Percentiles rank a stretch among this genome's conserved stretches.
These are phyloP conservation scores for Oreochromis niloticus DNA, from an alignment of 2,113 vertebrate genomes.

Conservation along the genomic window DNA sequence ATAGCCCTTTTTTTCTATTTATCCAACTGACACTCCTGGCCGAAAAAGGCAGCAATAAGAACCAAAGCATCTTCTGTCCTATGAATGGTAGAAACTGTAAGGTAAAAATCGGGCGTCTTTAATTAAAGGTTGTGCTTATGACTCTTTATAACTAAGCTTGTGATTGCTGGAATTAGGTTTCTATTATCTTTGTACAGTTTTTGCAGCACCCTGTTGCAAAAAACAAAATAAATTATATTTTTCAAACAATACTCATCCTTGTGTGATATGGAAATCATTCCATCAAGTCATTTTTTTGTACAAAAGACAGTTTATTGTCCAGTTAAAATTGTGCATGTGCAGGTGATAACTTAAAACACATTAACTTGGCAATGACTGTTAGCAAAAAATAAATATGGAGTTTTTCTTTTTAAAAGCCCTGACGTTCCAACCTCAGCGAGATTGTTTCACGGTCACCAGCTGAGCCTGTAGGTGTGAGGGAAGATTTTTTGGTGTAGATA, in stretches of 20 bases:
- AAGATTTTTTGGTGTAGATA: slow-evolving; percentile 90
- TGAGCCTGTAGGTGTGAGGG: slow-evolving; percentile 67
- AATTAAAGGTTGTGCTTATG: background rate
- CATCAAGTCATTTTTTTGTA: background rate
- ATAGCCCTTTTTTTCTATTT: slow-evolving; percentile 46
- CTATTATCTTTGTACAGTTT: slow-evolving; percentile 63
- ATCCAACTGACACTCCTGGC: slow-evolving; percentile 48
- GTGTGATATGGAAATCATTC: slow-evolving; percentile 19
- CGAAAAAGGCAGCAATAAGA: background rate
- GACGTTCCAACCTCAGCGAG: background rate
- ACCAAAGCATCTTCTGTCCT: slow-evolving; percentile 18
- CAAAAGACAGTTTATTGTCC: slow-evolving; percentile 37
- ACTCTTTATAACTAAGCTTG: background rate
- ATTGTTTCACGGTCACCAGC: slow-evolving; percentile 53
- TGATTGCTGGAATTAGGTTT: slow-evolving; percentile 34
- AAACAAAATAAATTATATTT: slow-evolving; percentile 72
- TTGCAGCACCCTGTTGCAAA: background rate
- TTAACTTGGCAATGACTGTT: background rate
- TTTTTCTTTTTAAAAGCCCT: background rate
- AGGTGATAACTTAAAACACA: background rate
- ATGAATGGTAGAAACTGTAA: background rate
- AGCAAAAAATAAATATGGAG: slow-evolving; percentile 21
- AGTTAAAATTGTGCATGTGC: background rate
- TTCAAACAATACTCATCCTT: slow-evolving; percentile 26
- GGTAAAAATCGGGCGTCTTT: background rate